phyloP scores from a whole-genome alignment of 2,888 invertebrate genomes.

The Lepas anatifera region DNA sequence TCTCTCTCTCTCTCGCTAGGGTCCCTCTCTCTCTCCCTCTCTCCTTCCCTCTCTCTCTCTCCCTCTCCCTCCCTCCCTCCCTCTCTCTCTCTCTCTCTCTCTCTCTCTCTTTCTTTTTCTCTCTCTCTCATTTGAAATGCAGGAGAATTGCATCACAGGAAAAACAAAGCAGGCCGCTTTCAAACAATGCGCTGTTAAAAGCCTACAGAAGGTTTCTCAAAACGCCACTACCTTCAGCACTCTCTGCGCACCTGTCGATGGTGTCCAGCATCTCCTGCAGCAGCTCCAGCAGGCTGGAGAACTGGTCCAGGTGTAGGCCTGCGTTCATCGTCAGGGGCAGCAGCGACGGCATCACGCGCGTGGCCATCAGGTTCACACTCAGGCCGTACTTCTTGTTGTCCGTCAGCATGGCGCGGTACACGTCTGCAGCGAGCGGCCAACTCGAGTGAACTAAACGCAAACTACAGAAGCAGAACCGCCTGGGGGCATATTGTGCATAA shows the following conservation, averaged over 20 bases:
- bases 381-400: slow-evolving; percentile 76
- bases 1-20: not conserved
- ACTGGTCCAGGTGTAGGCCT: slow-evolving; percentile 66
- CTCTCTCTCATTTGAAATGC: not conserved
- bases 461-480: too few species aligned
- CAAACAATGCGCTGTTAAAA: too few species aligned
- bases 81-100: not conserved
- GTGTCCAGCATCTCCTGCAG: slow-evolving; percentile 85
- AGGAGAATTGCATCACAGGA: too few species aligned
- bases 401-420: slow-evolving; percentile 77
- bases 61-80: not conserved
- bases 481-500: too few species aligned
- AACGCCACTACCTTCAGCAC: too few species aligned
- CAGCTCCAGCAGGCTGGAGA: slow-evolving; percentile 62
- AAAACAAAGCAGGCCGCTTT: too few species aligned
- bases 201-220: too few species aligned
- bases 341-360: slow-evolving; percentile 80
- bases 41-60: not conserved
- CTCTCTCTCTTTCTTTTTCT: not conserved
- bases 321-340: slow-evolving; percentile 75
- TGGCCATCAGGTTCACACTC: slow-evolving; percentile 81
- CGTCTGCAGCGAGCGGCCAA: slow-evolving; percentile 49
- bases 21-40: not conserved
- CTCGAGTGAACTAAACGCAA: too few species aligned
- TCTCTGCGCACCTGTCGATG: slow-evolving; percentile 48